Percentiles rank a stretch among this genome's conserved stretches.
Evolutionary conservation across 1,140 invertebrate species (phyloP).

Genomic region (Papilio aristodemus): DNA sequence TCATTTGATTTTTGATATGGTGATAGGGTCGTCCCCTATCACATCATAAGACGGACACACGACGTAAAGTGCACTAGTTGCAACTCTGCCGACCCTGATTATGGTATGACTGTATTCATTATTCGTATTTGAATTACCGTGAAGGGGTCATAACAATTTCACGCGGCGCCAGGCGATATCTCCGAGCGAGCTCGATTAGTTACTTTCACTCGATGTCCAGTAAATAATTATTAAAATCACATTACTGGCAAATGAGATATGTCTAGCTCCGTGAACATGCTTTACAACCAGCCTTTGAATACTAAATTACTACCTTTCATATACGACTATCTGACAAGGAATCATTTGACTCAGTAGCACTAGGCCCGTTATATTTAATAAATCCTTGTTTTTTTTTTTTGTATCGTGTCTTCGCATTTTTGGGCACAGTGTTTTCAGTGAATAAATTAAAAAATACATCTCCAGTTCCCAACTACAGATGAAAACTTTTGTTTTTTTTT

Average conservation of each 20-base stretch:
- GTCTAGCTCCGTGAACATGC: neutral
- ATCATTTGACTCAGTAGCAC: neutral
- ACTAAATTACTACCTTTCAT: neutral
- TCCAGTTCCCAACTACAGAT: too few relatives aligned
- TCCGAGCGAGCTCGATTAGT: neutral
- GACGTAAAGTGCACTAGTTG: too few relatives aligned
- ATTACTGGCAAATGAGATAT: slow-evolving; percentile 20
- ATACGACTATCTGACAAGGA: neutral
- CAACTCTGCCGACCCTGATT: too few relatives aligned
- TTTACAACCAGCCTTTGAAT: neutral
- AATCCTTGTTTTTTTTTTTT: neutral
- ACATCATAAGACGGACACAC: too few relatives aligned
- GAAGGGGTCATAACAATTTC: neutral
- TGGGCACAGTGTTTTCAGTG: too few relatives aligned
- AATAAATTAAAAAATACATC: too few relatives aligned
- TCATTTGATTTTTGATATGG: too few relatives aligned
- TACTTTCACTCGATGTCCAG: neutral
- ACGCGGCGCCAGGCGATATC: slow-evolving; percentile 7
- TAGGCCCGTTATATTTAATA: neutral
- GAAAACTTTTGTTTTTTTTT: too few relatives aligned
- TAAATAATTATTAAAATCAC: slow-evolving; percentile 23
- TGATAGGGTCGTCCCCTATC: too few relatives aligned
- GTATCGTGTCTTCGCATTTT: neutral
- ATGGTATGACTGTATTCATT: too few relatives aligned
- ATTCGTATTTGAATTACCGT: neutral